phyloP scores from a whole-genome alignment of 1,140 invertebrate genomes.

The Chionoecetes opilio region DNA sequence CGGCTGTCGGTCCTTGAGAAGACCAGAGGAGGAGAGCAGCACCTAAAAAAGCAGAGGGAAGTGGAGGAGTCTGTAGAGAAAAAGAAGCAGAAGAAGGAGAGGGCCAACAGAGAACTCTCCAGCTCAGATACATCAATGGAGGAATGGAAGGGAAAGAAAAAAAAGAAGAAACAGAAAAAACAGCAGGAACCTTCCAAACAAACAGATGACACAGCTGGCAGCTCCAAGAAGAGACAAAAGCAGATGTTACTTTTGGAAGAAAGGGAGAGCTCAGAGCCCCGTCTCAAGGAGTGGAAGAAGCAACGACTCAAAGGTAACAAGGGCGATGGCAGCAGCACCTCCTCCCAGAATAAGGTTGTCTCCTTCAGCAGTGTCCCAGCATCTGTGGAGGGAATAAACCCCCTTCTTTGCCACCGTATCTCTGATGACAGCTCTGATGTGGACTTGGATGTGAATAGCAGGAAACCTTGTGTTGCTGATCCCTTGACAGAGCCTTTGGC shows the following conservation, averaged over 20 bases:
- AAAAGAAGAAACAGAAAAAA: not conserved
- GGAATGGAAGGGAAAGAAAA: slow-evolving; percentile 44
- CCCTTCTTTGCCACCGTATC: not conserved
- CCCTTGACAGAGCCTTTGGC: slow-evolving; percentile 24
- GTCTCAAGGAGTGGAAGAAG: not conserved
- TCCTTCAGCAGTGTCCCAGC: slow-evolving; percentile 47
- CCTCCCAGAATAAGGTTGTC: slow-evolving; percentile 55
- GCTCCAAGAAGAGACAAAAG: not conserved
- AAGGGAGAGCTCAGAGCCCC: not conserved
- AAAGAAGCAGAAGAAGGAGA: slow-evolving; percentile 51
- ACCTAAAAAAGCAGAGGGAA: not conserved
- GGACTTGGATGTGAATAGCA: not conserved
- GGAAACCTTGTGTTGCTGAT: slow-evolving; percentile 35
- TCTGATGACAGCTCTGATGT: too few relatives aligned
- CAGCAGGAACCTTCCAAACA: not conserved
- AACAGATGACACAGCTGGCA: not conserved
- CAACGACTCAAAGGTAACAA: not conserved
- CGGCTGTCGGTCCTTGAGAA: not conserved
- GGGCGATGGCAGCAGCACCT: not conserved
- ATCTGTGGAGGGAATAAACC: not conserved
- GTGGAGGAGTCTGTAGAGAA: not conserved
- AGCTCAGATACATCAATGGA: not conserved
- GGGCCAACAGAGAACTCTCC: not conserved
- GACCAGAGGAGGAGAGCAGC: not conserved
- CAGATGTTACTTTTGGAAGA: not conserved